phyloP scores from a whole-genome alignment of 2,113 vertebrate genomes.

The Malurus alboscapulatus region DNA sequence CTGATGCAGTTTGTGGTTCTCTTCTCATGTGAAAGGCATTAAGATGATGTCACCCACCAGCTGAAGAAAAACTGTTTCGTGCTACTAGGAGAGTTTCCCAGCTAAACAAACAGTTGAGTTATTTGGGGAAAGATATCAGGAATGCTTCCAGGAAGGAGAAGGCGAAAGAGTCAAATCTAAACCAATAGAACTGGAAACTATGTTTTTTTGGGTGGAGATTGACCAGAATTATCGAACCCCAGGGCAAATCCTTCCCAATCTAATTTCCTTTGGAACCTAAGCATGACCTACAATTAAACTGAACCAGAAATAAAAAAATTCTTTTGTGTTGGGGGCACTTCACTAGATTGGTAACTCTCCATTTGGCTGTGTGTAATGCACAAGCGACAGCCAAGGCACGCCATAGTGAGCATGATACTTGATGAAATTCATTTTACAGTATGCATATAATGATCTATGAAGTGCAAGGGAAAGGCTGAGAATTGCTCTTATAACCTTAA shows the following conservation, averaged over 20 bases:
- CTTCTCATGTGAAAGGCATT: constrained; percentile 23
- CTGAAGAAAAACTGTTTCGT: constrained; percentile 25
- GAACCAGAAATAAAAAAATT: constrained; percentile 13
- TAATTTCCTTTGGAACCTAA: background rate
- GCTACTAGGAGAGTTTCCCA: constrained; percentile 40
- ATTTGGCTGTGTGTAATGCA: background rate
- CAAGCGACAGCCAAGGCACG: background rate
- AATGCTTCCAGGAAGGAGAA: constrained; percentile 45
- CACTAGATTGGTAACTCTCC: background rate
- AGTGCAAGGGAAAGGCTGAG: background rate
- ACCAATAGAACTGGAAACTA: background rate
- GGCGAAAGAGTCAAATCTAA: background rate
- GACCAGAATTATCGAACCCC: background rate
- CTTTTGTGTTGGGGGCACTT: background rate
- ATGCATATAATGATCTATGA: background rate
- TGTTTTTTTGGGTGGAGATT: background rate
- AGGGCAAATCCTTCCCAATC: background rate
- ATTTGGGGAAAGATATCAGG: constrained; percentile 28
- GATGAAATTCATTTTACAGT: background rate
- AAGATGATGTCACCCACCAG: constrained; percentile 20
- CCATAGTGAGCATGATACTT: background rate
- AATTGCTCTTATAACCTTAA: background rate
- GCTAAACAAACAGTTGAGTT: constrained; percentile 42
- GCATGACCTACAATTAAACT: background rate
- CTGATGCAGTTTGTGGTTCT: background rate